These are phyloP conservation scores for Opisthograptis luteolata DNA, from an alignment of 2,888 invertebrate species.

Conservation along the genomic window DNA sequence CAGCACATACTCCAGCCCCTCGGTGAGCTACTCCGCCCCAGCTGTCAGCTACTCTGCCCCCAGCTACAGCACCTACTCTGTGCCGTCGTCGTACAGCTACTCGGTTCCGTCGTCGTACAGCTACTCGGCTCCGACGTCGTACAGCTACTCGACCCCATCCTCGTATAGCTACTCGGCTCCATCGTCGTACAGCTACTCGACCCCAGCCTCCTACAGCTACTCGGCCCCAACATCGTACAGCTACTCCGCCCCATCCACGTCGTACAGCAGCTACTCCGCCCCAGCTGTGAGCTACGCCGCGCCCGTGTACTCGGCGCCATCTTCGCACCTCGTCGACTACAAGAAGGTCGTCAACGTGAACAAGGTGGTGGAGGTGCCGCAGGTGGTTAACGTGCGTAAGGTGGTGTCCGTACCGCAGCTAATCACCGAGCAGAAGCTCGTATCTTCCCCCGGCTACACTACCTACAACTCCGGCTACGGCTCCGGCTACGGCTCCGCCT, in stretches of 20 bases:
- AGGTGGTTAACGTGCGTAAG: conserved; percentile 53
- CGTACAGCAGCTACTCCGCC: conserved; percentile 7
- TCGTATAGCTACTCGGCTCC: conserved; percentile 11
- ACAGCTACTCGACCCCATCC: conserved; percentile 9
- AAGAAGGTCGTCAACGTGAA: conserved; percentile 54
- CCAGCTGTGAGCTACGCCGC: conserved; percentile 17
- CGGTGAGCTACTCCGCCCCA: too few species aligned
- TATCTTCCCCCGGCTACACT: conserved; percentile 43
- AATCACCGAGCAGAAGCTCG: conserved; percentile 56
- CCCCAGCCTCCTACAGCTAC: conserved; percentile 1
- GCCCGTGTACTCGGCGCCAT: conserved; percentile 22
- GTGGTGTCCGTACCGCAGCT: conserved; percentile 60
- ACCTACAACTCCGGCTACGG: conserved; percentile 15
- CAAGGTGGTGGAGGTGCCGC: conserved; percentile 51
- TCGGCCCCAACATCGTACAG: conserved; percentile 19
- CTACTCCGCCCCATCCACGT: not conserved
- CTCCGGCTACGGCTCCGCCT: conserved; percentile 11
- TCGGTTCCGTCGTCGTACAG: conserved; percentile 9
- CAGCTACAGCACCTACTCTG: conserved; percentile 16
- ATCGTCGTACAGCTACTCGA: not conserved
- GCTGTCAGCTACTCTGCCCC: conserved; percentile 23
- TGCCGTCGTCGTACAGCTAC: conserved; percentile 14
- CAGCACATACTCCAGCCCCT: conserved; percentile 15
- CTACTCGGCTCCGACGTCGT: conserved; percentile 1
- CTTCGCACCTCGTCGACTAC: conserved; percentile 41